These are phyloP conservation scores for Acyrthosiphon pisum DNA, from an alignment of 1,140 invertebrate genomes.

Conservation along the genomic window DNA sequence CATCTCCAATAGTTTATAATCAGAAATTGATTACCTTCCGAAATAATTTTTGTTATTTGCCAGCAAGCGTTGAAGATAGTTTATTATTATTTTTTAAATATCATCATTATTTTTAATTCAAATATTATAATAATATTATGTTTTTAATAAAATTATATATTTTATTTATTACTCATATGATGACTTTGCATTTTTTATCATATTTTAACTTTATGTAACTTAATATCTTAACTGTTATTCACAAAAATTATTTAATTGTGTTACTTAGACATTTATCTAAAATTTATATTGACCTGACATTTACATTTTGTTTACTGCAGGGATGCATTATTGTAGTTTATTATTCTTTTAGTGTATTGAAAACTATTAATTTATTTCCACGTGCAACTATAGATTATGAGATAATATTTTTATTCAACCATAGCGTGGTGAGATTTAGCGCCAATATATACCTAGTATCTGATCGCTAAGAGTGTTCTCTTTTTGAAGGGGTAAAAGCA, in stretches of 20 bases:
- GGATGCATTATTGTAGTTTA: no score
- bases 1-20: neutral
- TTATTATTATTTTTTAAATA: no score
- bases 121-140: neutral
- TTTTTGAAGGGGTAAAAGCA: neutral
- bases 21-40: neutral
- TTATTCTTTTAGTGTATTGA: no score
- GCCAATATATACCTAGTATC: no score
- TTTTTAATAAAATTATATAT: neutral
- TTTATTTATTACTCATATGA: neutral
- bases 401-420: neutral
- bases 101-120: neutral
- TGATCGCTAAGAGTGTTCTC: neutral
- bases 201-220: no score
- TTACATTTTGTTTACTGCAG: no score
- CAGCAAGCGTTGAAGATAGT: neutral
- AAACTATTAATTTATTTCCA: no score
- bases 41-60: neutral
- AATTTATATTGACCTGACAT: no score
- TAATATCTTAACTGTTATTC: no score
- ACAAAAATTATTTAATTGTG: neutral
- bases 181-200: neutral
- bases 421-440: no score
- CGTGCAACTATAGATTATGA: no score
- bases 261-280: no score